A percentile compares a stretch with the other conserved stretches of the same genome.
Evolutionary conservation across 2,888 invertebrate species (phyloP).

Genomic region (Schrankia costaestrigalis): DNA sequence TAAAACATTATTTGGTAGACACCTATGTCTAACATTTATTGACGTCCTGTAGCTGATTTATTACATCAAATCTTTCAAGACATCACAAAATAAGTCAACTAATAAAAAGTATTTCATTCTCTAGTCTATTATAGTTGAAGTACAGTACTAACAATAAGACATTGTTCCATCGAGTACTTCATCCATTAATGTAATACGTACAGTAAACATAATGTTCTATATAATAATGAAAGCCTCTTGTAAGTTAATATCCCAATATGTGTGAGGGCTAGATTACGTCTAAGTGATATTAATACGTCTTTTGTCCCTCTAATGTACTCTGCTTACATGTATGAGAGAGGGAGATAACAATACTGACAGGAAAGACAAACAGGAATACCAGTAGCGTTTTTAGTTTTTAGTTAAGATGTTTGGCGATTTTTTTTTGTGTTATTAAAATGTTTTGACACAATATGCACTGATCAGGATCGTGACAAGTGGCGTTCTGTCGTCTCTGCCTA

Average conservation of each 20-base stretch:
- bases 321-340: slow-evolving; percentile 5
- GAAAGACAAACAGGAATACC: no score
- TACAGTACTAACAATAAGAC: no score
- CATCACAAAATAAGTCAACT: no score
- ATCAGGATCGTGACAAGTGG: no score
- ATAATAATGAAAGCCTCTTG: slow-evolving; percentile 3
- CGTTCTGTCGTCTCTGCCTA: no score
- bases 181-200: slow-evolving; percentile 2
- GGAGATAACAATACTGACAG: background rate
- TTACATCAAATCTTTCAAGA: no score
- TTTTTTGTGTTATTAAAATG: background rate
- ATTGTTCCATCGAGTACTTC: no score
- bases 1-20: no score
- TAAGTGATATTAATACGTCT: slow-evolving; percentile 22
- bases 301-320: slow-evolving; percentile 16
- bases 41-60: no score
- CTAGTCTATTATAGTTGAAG: no score
- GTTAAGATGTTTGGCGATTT: background rate
- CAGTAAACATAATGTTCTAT: slow-evolving; percentile 2
- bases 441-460: background rate
- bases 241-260: slow-evolving; percentile 17
- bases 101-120: no score
- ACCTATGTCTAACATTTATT: no score
- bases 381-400: background rate
- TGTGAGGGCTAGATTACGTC: slow-evolving; percentile 12